These are phyloP conservation scores for Mus spretus DNA, from an alignment of 2,797 vertebrate species.

Conservation along the genomic window DNA sequence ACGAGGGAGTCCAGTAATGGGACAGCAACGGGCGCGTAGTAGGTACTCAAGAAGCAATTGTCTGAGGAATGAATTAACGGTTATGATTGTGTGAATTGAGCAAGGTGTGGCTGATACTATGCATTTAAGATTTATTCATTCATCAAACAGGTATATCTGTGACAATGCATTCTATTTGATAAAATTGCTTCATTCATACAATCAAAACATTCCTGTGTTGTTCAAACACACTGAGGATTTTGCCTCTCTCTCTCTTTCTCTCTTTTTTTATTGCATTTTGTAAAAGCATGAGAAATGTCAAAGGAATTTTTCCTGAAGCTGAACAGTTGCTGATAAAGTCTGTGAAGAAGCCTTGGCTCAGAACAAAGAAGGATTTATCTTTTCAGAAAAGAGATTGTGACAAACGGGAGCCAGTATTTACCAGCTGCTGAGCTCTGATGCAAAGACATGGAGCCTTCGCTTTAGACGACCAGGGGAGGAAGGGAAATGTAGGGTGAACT, in stretches of 20 bases:
- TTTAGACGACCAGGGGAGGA: neutral
- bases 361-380: conserved; percentile 28
- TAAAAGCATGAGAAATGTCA: neutral
- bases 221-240: neutral
- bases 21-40: neutral
- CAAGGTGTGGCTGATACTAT: neutral
- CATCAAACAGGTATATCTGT: neutral
- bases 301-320: neutral
- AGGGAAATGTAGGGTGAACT: neutral
- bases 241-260: neutral
- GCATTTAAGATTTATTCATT: neutral
- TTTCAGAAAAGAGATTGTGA: neutral
- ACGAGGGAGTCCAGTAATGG: neutral
- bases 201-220: conserved; percentile 6
- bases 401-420: neutral
- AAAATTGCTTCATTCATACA: neutral
- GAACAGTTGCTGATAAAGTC: conserved; percentile 16
- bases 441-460: too few species aligned
- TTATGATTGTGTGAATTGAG: neutral
- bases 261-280: neutral
- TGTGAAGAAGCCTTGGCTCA: neutral
- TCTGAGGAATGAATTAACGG: neutral
- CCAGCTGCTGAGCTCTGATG: neutral
- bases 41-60: conserved; percentile 24
- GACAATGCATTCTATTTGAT: neutral